Evolutionary conservation across 2,113 vertebrate genomes (phyloP).

Genomic region (Mola mola): DNA sequence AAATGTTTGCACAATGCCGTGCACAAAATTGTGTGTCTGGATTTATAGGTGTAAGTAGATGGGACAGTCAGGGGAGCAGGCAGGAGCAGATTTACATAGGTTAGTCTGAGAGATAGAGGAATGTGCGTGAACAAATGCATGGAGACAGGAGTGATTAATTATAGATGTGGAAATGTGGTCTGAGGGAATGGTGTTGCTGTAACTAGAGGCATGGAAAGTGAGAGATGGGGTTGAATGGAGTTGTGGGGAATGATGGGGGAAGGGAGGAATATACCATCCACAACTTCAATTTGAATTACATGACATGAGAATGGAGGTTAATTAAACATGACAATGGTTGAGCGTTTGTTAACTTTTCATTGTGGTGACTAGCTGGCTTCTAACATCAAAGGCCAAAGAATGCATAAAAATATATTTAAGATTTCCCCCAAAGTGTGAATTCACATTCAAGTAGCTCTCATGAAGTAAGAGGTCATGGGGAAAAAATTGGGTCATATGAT

Average conservation of each 20-base stretch:
- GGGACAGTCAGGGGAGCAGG: constrained; percentile 30
- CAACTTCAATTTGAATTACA: constrained; percentile 76
- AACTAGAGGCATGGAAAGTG: constrained; percentile 69
- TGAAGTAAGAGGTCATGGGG: constrained; percentile 5
- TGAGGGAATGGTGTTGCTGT: constrained; percentile 74
- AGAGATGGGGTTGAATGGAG: constrained; percentile 36
- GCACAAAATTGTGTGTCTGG: constrained; percentile 11
- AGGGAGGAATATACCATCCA: constrained; percentile 45
- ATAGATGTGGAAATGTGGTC: constrained; percentile 77
- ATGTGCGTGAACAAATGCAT: constrained; percentile 67
- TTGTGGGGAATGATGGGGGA: constrained; percentile 20
- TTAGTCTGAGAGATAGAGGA: constrained; percentile 56
- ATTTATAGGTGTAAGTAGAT: constrained; percentile 47
- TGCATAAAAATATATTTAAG: constrained; percentile 52
- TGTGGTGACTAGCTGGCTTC: constrained; percentile 47
- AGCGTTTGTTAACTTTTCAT: constrained; percentile 61
- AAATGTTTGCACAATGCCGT: constrained; percentile 39
- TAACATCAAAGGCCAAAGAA: constrained; percentile 70
- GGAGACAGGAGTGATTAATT: constrained; percentile 79
- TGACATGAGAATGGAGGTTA: constrained; percentile 69
- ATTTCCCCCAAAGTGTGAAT: constrained; percentile 43
- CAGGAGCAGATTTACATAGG: constrained; percentile 40
- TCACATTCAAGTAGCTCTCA: constrained; percentile 12
- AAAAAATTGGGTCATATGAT: constrained; percentile 5
- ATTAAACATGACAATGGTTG: constrained; percentile 74